Evolutionary conservation across 2,113 vertebrate genomes (phyloP), one percentile per base, ranked within the genome.

Genomic region (Callipepla californica): DNA sequence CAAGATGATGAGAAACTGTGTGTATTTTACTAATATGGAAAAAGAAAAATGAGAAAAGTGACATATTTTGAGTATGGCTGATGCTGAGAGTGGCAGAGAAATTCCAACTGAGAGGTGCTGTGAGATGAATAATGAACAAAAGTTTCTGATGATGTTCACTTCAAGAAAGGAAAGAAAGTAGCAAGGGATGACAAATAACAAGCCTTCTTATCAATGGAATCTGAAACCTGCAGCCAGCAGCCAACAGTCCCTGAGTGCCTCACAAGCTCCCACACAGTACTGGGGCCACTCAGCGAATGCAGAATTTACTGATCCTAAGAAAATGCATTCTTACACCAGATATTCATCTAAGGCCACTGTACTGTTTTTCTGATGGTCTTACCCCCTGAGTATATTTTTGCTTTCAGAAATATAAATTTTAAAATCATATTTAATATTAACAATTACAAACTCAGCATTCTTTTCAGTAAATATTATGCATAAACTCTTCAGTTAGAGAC

Each of bases 381-480:
- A 16, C 12, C 72, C 70, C 22, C 42, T 68, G 18, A 79, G 2
- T 42, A 20, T 34, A 20, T n/a, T 82, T 95, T 89, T 85, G 13
- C 4, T 90, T 79, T 85, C 89, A 10, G 15, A 22, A 75, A 23
- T 65, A 84, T 55, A 36, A 48, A 55, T 61, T 83, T 94, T 2
- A 45, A 81, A 59, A 34, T 74, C 13, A 9, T 78, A 67, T 73
- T 61, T 51, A 78, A 47, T 62, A 59, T 53, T 76, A 81, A 65
- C 6, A 57, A 40, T 86, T 40, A 47, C 18, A 26, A 62, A 25
- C 22, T 81, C 48, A 70, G 2, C 14, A 58, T 76, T 77, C 22
- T 80, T 59, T 91, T 20, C 34, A 68, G 22, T 74, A 81, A 89
- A 80, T 85, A 51, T 28, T 90, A 45, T 50, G 32, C 67, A 58